Conservation (phyloP, 92 coral and sea anemone genomes). For the Blastomussa wellsi region DNA sequence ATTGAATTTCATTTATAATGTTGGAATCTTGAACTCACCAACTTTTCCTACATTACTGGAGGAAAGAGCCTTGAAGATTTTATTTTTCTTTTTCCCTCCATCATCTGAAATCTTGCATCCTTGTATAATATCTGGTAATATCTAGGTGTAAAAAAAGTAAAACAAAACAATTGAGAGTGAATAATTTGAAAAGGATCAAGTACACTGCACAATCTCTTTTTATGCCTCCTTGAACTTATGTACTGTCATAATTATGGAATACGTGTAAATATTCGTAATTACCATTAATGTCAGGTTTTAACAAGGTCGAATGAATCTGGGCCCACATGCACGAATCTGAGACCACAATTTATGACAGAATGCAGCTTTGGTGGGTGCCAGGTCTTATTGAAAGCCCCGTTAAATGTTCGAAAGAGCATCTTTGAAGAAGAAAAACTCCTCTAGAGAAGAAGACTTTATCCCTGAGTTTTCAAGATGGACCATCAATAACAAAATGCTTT, state of each 20-base stretch:
- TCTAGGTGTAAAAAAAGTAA: constrained; percentile 26
- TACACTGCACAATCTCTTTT: neutral
- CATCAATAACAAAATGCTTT: neutral
- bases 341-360: no score
- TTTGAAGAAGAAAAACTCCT: neutral
- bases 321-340: no score
- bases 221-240: neutral
- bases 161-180: neutral
- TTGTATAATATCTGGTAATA: constrained; percentile 81
- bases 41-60: constrained; percentile 33
- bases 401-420: neutral
- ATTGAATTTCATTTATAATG: neutral
- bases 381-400: no score
- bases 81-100: constrained; percentile 45
- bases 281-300: no score
- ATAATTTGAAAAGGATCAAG: neutral
- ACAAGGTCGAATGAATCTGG: no score
- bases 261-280: no score
- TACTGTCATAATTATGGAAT: neutral
- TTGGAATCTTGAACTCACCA: constrained; percentile 4
- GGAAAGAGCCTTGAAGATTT: constrained; percentile 43
- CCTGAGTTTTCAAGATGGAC: neutral
- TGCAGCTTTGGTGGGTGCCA: no score
- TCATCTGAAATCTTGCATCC: constrained; percentile 41
- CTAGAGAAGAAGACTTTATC: neutral